Conservation (phyloP, 2,797 vertebrate genomes). For the Mus minutoides region DNA sequence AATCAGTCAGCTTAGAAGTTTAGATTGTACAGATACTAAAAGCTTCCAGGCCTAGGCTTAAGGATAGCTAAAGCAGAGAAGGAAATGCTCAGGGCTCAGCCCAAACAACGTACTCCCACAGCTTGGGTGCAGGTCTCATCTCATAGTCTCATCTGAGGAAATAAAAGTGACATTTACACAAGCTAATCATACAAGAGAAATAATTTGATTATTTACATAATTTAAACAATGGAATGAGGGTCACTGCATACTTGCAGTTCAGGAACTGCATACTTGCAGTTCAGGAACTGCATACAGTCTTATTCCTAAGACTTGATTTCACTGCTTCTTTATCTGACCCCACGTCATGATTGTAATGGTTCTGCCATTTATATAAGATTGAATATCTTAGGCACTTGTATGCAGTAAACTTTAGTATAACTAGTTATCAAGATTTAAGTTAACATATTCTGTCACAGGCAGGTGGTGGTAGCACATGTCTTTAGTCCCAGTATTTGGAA, state of each 20-base stretch:
- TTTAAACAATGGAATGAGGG: neutral
- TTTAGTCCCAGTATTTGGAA: too few species aligned
- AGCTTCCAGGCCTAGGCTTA: neutral
- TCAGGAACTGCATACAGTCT: neutral
- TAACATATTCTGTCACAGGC: neutral
- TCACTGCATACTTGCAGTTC: neutral
- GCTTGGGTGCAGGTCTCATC: neutral
- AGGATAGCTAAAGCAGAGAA: neutral
- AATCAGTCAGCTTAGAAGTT: neutral
- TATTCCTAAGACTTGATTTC: neutral
- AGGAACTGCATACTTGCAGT: neutral
- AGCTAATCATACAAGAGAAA: conserved; percentile 7
- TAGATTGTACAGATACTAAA: neutral
- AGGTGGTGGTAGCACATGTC: too few species aligned
- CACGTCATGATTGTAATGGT: neutral
- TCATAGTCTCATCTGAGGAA: neutral
- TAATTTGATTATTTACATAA: conserved; percentile 25
- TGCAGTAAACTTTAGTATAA: neutral
- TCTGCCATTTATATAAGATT: neutral
- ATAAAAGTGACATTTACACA: neutral
- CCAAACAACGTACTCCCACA: neutral
- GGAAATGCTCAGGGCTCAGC: neutral
- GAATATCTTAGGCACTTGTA: neutral
- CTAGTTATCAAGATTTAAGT: conserved; percentile 10
- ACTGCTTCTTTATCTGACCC: neutral